phyloP scores from a whole-genome alignment of 2,113 vertebrate species.

The Salvelinus namaycush region DNA sequence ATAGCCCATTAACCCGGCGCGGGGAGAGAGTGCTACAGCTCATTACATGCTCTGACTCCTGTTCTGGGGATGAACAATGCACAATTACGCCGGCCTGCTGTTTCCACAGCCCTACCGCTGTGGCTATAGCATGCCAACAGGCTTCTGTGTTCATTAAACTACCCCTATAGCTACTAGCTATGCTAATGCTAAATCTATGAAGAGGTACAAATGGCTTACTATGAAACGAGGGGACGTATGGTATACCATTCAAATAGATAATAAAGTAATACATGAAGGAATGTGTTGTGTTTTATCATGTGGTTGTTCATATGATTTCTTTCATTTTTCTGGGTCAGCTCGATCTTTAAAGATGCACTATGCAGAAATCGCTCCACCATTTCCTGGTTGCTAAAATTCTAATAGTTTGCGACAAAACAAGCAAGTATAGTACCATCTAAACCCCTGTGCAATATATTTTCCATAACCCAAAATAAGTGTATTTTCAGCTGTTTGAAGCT shows the following conservation, averaged over 20 bases:
- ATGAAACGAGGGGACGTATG: slow-evolving; percentile 44
- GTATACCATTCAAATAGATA: slow-evolving; percentile 20
- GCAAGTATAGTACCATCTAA: no score
- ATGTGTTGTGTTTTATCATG: no score
- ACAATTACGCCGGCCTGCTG: slow-evolving; percentile 74
- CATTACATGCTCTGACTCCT: slow-evolving; percentile 79
- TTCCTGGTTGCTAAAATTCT: no score
- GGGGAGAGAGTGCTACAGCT: slow-evolving; percentile 73
- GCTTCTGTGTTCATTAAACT: slow-evolving; percentile 57
- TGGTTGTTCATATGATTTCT: no score
- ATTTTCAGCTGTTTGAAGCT: no score
- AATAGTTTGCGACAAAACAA: no score
- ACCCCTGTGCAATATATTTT: no score
- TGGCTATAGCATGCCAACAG: slow-evolving; percentile 50
- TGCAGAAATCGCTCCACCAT: no score
- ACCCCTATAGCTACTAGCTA: slow-evolving; percentile 48
- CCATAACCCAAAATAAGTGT: no score
- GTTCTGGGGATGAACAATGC: slow-evolving; percentile 77
- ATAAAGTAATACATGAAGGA: no score
- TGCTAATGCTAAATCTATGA: slow-evolving; percentile 58
- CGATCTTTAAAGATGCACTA: no score
- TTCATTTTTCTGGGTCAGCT: no score
- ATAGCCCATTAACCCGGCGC: slow-evolving; percentile 76
- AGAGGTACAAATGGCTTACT: slow-evolving; percentile 42
- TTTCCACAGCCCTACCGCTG: slow-evolving; percentile 56